Conservation (phyloP, 1,140 invertebrate genomes). For the Adoxophyes honmai region DNA sequence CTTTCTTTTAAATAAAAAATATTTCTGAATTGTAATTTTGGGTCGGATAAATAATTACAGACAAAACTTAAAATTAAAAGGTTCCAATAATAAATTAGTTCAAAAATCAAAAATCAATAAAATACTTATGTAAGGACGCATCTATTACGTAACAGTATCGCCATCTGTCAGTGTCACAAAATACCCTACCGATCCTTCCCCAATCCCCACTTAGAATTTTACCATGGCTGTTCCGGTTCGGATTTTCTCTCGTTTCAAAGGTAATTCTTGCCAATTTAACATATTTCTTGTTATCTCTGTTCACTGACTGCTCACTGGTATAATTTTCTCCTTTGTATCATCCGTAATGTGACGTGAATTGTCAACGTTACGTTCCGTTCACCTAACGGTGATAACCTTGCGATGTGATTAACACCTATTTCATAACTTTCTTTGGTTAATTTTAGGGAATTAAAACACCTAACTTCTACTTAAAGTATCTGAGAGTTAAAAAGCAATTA, state of each 20-base stretch:
- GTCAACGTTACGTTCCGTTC: slow-evolving; percentile 6
- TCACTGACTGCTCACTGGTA: neutral
- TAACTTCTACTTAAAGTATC: neutral
- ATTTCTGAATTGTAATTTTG: too few relatives aligned
- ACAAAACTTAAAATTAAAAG: too few relatives aligned
- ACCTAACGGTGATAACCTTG: slow-evolving; percentile 18
- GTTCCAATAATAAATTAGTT: too few relatives aligned
- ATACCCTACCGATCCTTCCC: slow-evolving; percentile 17
- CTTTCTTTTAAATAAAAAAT: too few relatives aligned
- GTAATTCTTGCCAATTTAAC: slow-evolving; percentile 33
- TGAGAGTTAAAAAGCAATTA: neutral
- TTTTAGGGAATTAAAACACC: neutral
- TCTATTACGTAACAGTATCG: slow-evolving; percentile 16
- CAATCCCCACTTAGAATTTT: slow-evolving; percentile 37
- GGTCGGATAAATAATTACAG: too few relatives aligned
- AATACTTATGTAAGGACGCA: neutral
- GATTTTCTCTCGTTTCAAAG: slow-evolving; percentile 63
- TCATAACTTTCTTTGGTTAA: neutral
- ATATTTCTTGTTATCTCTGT: slow-evolving; percentile 1
- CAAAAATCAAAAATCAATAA: too few relatives aligned
- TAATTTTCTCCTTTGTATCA: slow-evolving; percentile 16
- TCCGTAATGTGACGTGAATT: neutral
- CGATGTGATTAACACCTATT: slow-evolving; percentile 17
- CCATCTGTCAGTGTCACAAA: slow-evolving; percentile 19
- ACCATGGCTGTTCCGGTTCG: slow-evolving; percentile 67